These are phyloP conservation scores for Stichodactyla mertensii DNA, from an alignment of 64 coral and sea anemone species.

Conservation along the genomic window DNA sequence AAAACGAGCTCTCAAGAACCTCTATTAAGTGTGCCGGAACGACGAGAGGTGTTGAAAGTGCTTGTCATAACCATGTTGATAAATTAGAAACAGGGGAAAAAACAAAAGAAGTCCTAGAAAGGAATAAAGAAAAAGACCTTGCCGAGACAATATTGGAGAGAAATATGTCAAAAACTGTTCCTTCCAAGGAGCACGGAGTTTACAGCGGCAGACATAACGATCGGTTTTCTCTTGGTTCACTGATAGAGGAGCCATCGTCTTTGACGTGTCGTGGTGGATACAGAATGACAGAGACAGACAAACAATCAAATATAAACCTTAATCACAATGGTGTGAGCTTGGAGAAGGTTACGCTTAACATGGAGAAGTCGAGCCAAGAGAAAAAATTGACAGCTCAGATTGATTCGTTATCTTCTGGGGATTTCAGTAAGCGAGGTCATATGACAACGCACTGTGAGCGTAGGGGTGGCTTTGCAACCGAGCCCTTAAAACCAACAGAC, in stretches of 20 bases:
- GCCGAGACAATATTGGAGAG: too few species aligned
- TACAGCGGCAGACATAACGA: neutral
- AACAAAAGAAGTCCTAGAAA: neutral
- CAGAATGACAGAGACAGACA: neutral
- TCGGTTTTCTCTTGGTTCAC: neutral
- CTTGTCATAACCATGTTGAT: neutral
- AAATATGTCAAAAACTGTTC: neutral
- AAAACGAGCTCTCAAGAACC: neutral
- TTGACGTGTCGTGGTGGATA: neutral
- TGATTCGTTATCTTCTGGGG: neutral
- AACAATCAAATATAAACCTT: neutral
- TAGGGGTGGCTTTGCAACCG: neutral
- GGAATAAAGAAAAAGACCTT: neutral
- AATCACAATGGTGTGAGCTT: neutral
- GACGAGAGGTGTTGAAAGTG: neutral
- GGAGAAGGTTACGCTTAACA: neutral
- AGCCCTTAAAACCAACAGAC: neutral
- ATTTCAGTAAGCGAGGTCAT: neutral
- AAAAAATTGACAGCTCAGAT: neutral
- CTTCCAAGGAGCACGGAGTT: neutral
- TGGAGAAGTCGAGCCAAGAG: neutral
- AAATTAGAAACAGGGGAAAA: neutral
- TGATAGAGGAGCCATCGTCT: neutral
- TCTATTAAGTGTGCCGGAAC: neutral
- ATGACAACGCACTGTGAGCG: neutral